Percentiles rank a stretch among this genome's conserved stretches.
These are phyloP conservation scores for Bos indicus DNA, from an alignment of 2,113 vertebrate genomes.

Conservation along the genomic window DNA sequence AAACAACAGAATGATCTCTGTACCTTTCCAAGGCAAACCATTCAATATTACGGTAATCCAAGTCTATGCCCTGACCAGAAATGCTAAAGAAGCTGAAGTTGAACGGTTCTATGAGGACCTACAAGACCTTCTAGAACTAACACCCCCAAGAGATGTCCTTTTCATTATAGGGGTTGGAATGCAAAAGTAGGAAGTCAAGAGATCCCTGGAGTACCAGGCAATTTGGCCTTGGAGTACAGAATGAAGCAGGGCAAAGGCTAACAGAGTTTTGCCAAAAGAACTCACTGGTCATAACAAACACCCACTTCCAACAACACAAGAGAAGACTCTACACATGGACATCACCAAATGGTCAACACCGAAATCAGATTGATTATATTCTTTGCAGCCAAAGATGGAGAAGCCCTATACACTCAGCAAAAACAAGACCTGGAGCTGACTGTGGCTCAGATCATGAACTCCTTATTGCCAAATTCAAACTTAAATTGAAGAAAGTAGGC, in stretches of 20 bases:
- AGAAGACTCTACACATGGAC: neutral
- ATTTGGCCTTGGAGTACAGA: neutral
- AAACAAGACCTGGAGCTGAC: neutral
- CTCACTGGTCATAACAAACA: neutral
- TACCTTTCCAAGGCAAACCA: neutral
- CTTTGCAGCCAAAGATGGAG: neutral
- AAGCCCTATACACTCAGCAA: neutral
- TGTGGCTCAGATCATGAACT: neutral
- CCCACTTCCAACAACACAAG: neutral
- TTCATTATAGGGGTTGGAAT: neutral
- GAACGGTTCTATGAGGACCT: neutral
- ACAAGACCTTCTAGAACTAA: neutral
- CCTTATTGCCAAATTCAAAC: neutral
- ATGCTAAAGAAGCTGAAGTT: neutral
- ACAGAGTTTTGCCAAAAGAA: neutral
- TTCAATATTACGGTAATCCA: neutral
- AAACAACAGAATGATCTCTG: neutral
- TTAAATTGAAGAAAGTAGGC: neutral
- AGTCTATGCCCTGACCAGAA: neutral
- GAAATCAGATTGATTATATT: neutral
- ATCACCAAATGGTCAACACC: neutral
- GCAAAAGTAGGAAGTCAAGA: neutral
- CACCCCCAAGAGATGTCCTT: neutral
- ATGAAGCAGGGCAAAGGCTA: neutral
- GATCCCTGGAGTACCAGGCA: neutral